Evolutionary conservation across 2,888 invertebrate genomes (phyloP).

Genomic region (Chrysomela aeneicollis): DNA sequence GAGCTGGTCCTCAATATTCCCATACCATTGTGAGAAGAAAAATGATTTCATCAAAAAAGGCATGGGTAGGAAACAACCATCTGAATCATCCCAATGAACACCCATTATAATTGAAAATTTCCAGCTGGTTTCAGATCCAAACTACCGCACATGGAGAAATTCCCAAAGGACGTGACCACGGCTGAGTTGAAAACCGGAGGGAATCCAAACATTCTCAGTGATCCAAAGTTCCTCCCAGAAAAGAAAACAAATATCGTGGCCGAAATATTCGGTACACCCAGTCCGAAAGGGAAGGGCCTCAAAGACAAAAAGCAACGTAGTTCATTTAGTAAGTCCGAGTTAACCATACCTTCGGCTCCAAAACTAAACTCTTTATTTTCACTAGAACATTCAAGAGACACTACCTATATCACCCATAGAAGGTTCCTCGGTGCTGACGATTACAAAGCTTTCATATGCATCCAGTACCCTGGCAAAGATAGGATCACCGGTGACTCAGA

Average conservation of each 20-base stretch:
- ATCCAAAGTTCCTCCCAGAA: slow-evolving; percentile 66
- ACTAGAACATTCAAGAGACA: slow-evolving; percentile 41
- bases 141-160: slow-evolving; percentile 78
- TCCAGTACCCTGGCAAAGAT: slow-evolving; percentile 65
- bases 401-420: slow-evolving; percentile 61
- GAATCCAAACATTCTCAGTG: slow-evolving; percentile 72
- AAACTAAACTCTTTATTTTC: slow-evolving; percentile 5
- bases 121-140: slow-evolving; percentile 68
- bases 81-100: too few relatives aligned
- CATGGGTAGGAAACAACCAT: slow-evolving; percentile 71
- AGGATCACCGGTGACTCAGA: slow-evolving; percentile 39
- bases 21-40: slow-evolving; percentile 80
- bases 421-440: slow-evolving; percentile 61
- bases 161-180: slow-evolving; percentile 77
- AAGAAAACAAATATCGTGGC: slow-evolving; percentile 64
- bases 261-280: slow-evolving; percentile 62
- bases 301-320: slow-evolving; percentile 35
- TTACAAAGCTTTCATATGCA: slow-evolving; percentile 71
- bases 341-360: too few relatives aligned
- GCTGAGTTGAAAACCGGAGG: slow-evolving; percentile 79
- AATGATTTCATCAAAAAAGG: slow-evolving; percentile 84
- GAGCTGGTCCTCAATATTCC: slow-evolving; percentile 74
- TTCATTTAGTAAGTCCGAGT: slow-evolving; percentile 35
- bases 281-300: slow-evolving; percentile 51
- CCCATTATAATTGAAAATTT: slow-evolving; percentile 31